These are phyloP conservation scores for Punctoribates punctum DNA, from an alignment of 2,888 invertebrate species.

Conservation along the genomic window DNA sequence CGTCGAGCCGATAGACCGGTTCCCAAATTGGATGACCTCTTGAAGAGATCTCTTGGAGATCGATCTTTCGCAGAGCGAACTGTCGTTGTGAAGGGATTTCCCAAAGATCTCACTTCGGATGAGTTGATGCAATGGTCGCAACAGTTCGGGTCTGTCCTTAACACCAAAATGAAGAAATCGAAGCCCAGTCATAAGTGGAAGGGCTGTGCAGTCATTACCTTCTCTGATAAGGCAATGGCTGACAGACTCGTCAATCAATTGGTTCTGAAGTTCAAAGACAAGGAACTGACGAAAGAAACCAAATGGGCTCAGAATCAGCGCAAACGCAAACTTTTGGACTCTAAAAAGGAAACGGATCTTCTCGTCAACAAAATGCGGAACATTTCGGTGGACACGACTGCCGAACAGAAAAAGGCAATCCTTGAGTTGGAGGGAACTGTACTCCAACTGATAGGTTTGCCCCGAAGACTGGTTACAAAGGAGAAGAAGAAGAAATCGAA, in stretches of 20 bases:
- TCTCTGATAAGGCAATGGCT: constrained; percentile 73
- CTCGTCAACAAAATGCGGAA: not conserved
- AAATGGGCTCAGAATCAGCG: constrained; percentile 24
- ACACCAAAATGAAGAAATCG: constrained; percentile 46
- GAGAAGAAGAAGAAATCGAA: not conserved
- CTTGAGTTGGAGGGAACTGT: not conserved
- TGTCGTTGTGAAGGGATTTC: constrained; percentile 66
- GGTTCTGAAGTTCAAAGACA: constrained; percentile 66
- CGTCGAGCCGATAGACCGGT: constrained; percentile 69
- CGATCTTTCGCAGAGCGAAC: constrained; percentile 72
- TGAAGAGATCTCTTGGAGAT: constrained; percentile 70
- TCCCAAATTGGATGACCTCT: constrained; percentile 78
- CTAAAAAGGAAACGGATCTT: not conserved
- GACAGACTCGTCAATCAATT: constrained; percentile 70
- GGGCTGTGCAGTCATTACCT: constrained; percentile 87
- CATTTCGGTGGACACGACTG: not conserved
- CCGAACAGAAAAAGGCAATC: not conserved
- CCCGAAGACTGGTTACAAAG: not conserved
- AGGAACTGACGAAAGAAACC: constrained; percentile 59
- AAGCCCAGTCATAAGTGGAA: constrained; percentile 46
- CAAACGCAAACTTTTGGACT: not conserved
- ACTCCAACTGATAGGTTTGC: not conserved
- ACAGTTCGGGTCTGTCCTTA: constrained; percentile 51
- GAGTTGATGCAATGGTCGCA: constrained; percentile 53
- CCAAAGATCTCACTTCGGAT: constrained; percentile 51